Base-by-base conservation (phyloP, 1,140 invertebrate species). In the Semibalanus balanoides region DNA sequence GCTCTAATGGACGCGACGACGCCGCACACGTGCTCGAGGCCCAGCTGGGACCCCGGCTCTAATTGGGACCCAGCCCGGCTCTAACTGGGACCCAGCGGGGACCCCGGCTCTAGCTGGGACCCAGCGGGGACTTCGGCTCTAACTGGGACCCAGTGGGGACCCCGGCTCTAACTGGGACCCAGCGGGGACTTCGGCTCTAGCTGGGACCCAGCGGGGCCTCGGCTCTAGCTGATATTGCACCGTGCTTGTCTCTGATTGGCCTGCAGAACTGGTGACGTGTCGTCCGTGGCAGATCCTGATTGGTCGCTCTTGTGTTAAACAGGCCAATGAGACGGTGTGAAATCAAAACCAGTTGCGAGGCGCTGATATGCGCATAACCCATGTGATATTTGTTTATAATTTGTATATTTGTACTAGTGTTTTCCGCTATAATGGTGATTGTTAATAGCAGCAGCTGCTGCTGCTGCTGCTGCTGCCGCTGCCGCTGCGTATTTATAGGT, bases 11-110 rank as follows among this genome's bases (percentile, higher is more conserved):
- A 25, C 86, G 96, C 74, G 90, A 90, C 82, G 96, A 97, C 84
- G 94, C 93, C 51, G 93, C 93, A 30, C 89, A 90, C 75, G 90
- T 96, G 73, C 88, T 97, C 76, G 95, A 97, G 83, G 92, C 90
- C 81, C 91, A 92, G 80, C 88, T 92, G 78, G 93, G 93, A 74
- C 90, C 91, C 27, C 91, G 91, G 86, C 88, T 90, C 84, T 88
- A 83, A 84, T 19, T 19, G 11, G 11, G 51, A 11, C 11, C 51
- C 1, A 25, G 11, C 1, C n/a, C n/a, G n/a, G n/a, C n/a, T n/a
- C n/a, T n/a, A n/a, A n/a, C n/a, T n/a, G n/a, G n/a, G n/a, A n/a
- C n/a, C n/a, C n/a, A n/a, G n/a, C n/a, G n/a, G 14, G 51, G 14
- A 19, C 22, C 51, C 22, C 17, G 35, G 35, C 35, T 40, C 5